Conservation (phyloP, 2,797 vertebrate genomes). For the Streptopelia turtur region DNA sequence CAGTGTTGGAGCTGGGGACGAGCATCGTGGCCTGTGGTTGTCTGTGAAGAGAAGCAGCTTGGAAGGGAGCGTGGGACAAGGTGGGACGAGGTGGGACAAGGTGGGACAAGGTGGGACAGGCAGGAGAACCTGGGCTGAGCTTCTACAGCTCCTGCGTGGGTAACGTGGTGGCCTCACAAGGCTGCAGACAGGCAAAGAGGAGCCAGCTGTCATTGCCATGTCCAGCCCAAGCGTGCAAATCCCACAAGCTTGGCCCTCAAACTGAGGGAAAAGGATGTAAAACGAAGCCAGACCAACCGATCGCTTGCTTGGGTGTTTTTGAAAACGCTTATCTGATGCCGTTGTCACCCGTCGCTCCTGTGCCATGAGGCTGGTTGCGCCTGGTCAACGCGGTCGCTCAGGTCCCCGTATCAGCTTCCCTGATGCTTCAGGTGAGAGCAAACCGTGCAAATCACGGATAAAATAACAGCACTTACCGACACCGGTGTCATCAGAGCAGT, state of each 20-base stretch:
- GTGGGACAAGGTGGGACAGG: not conserved
- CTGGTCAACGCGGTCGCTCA: accelerated
- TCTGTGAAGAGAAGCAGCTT: not conserved
- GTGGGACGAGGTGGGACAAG: too few species aligned
- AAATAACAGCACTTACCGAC: not conserved
- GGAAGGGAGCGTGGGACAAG: not conserved
- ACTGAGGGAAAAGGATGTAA: not conserved
- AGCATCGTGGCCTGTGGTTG: not conserved
- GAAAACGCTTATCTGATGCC: too few species aligned
- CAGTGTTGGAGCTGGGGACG: not conserved
- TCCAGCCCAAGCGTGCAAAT: not conserved
- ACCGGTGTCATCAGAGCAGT: accelerated
- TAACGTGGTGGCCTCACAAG: not conserved
- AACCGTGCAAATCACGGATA: not conserved
- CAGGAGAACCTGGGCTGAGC: not conserved
- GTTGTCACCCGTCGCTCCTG: not conserved
- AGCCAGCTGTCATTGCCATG: not conserved
- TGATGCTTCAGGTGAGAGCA: not conserved
- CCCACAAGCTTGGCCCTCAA: not conserved
- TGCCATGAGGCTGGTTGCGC: accelerated
- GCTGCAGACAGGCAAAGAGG: not conserved
- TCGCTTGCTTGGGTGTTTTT: not conserved
- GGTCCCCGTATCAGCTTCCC: not conserved
- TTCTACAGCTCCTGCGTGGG: not conserved
- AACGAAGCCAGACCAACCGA: not conserved